Evolutionary conservation across 2,113 vertebrate genomes (phyloP).

Genomic region (Marcusenius ussheri): DNA sequence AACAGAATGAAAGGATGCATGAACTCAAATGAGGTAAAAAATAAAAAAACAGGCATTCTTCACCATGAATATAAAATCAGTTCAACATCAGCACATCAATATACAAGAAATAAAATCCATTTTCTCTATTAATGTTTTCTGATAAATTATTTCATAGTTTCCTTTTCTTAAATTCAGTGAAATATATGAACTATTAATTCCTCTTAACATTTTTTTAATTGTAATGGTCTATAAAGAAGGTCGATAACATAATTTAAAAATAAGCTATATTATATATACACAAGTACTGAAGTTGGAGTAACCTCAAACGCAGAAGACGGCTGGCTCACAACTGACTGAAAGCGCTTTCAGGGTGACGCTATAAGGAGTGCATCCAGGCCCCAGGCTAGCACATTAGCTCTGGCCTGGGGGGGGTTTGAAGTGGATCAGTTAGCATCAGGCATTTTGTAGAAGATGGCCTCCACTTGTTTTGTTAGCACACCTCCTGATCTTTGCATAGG

Average conservation of each 20-base stretch:
- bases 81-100: constrained; percentile 51
- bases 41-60: constrained; percentile 28
- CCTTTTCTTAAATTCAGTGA: constrained; percentile 57
- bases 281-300: constrained; percentile 48
- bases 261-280: constrained; percentile 69
- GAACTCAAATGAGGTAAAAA: constrained; percentile 15
- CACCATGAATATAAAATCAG: constrained; percentile 58
- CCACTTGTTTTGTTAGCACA: not conserved
- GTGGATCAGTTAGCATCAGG: not conserved
- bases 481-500: constrained; percentile 6
- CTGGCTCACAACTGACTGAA: constrained; percentile 35
- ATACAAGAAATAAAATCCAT: constrained; percentile 60
- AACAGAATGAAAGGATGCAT: constrained; percentile 32
- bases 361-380: constrained; percentile 12
- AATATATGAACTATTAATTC: constrained; percentile 58
- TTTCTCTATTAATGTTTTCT: constrained; percentile 47
- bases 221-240: constrained; percentile 57
- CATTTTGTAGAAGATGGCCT: not conserved
- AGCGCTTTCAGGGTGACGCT: constrained; percentile 26
- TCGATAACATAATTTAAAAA: constrained; percentile 63
- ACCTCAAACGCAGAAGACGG: constrained; percentile 41
- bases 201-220: constrained; percentile 45
- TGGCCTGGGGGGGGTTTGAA: not conserved
- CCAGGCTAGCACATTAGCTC: not conserved
- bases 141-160: constrained; percentile 62